phyloP scores from a whole-genome alignment of 2,113 vertebrate genomes.

The Microcebus murinus region DNA sequence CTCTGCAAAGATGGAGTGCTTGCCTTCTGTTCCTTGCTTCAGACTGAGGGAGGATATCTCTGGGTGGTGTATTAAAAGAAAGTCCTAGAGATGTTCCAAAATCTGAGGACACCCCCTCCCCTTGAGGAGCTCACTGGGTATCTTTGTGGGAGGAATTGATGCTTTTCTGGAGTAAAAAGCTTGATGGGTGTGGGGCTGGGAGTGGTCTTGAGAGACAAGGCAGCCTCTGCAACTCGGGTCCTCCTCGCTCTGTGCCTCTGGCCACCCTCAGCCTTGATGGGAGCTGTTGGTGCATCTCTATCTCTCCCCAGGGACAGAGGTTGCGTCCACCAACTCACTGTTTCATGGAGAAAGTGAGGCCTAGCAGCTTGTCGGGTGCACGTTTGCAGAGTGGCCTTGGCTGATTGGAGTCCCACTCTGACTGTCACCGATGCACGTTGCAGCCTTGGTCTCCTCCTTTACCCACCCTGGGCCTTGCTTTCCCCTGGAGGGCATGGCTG shows the following conservation, averaged over 20 bases:
- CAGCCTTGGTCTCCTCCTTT: neutral
- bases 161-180: neutral
- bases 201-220: neutral
- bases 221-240: neutral
- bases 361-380: accelerated
- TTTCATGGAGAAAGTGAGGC: neutral
- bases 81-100: neutral
- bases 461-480: neutral
- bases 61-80: neutral
- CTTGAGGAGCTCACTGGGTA: neutral
- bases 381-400: neutral
- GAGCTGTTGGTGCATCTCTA: neutral
- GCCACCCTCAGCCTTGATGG: neutral
- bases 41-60: neutral
- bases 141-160: neutral
- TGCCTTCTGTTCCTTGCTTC: neutral
- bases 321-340: neutral
- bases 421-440: accelerated
- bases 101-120: neutral
- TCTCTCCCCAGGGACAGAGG: neutral
- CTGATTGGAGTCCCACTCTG: neutral
- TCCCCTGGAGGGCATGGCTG: neutral
- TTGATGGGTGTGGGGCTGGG: too few relatives aligned
- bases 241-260: neutral
- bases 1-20: neutral